These are phyloP conservation scores for Anthoscopus minutus DNA, from an alignment of 2,113 vertebrate genomes.

Conservation along the genomic window DNA sequence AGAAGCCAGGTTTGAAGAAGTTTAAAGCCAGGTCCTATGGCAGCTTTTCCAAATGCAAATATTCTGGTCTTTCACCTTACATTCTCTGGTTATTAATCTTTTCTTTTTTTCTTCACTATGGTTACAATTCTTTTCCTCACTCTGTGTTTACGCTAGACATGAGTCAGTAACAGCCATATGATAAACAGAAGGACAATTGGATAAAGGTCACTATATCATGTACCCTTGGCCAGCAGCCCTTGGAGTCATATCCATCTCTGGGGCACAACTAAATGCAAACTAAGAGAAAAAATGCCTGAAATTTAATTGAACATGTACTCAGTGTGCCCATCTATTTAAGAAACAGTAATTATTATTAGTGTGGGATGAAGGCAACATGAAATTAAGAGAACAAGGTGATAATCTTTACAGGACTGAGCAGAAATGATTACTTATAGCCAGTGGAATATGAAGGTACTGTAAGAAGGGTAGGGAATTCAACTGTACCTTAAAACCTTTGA, in stretches of 20 bases:
- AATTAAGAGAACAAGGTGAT: background rate
- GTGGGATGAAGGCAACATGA: background rate
- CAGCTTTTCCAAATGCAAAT: constrained; percentile 25
- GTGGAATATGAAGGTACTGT: background rate
- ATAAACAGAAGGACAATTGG: background rate
- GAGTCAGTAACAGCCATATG: background rate
- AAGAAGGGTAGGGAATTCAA: background rate
- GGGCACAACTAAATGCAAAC: background rate
- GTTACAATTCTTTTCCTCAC: background rate
- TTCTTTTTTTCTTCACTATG: background rate
- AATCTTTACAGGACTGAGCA: background rate
- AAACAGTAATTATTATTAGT: background rate
- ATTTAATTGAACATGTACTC: background rate
- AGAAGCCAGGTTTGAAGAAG: constrained; percentile 40
- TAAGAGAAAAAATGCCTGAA: background rate
- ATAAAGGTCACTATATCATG: background rate
- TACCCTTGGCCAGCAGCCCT: background rate
- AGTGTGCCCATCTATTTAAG: background rate
- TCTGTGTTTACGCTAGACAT: background rate
- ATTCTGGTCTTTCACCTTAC: background rate
- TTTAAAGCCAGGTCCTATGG: background rate
- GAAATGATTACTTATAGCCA: background rate
- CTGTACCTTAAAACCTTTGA: background rate
- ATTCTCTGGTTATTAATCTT: background rate
- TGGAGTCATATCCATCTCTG: background rate